Percentiles rank a stretch among this genome's conserved stretches.
Conservation (phyloP, 2,113 vertebrate genomes). For the Platysteira castanea region DNA sequence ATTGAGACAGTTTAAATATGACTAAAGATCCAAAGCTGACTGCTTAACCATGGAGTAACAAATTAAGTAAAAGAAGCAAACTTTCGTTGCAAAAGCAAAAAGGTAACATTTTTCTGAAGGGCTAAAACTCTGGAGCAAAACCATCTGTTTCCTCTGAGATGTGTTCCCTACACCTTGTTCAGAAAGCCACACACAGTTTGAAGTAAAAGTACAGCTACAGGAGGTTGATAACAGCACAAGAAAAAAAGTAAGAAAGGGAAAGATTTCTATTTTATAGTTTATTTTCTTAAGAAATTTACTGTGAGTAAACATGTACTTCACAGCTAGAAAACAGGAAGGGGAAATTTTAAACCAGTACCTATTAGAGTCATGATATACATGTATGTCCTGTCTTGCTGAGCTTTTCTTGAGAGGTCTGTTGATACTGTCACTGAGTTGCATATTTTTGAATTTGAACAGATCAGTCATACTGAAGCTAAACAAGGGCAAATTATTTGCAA, state of each 20-base stretch:
- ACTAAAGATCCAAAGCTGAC: neutral
- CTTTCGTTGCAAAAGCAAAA: neutral
- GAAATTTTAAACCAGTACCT: neutral
- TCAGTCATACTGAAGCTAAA: neutral
- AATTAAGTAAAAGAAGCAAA: neutral
- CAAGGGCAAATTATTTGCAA: neutral
- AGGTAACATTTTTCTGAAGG: neutral
- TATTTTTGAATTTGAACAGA: neutral
- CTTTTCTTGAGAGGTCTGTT: neutral
- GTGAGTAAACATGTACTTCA: neutral
- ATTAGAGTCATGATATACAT: neutral
- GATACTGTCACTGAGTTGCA: neutral
- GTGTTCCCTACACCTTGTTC: neutral
- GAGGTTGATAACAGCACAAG: neutral
- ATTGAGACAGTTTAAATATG: neutral
- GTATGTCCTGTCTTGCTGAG: neutral
- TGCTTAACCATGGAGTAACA: neutral
- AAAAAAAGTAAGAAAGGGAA: neutral
- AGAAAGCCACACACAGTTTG: neutral
- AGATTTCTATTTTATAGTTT: neutral
- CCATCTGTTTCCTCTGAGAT: neutral
- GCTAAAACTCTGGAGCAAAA: neutral
- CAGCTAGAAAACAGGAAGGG: neutral
- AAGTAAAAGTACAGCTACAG: neutral
- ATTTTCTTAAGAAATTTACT: neutral